Percentiles rank a stretch among this genome's conserved stretches.
Evolutionary conservation across 2,888 invertebrate genomes (phyloP).

Genomic region (Calameuta idolon): DNA sequence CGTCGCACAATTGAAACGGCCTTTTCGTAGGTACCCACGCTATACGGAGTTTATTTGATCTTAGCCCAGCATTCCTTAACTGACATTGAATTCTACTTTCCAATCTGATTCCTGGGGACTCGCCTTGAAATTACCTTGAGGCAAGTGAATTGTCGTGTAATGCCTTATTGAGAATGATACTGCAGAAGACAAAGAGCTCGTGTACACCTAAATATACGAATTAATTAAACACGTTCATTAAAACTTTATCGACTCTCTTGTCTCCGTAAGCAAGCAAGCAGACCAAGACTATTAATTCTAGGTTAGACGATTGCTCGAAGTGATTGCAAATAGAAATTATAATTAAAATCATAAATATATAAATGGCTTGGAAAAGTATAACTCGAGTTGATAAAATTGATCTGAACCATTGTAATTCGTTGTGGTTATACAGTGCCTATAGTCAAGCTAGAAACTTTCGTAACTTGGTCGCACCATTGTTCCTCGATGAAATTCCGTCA

Average conservation of each 20-base stretch:
- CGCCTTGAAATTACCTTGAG: constrained; percentile 3
- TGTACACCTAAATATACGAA: not conserved
- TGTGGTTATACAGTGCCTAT: not conserved
- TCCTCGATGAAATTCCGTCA: constrained; percentile 31
- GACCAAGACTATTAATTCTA: not conserved
- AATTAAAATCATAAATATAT: not conserved
- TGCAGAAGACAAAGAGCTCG: not conserved
- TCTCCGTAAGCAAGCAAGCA: not conserved
- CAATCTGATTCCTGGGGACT: constrained; percentile 28
- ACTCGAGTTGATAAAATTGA: not conserved
- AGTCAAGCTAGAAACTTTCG: not conserved
- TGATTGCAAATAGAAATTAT: not conserved
- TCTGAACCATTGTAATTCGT: not conserved
- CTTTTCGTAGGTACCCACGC: not conserved
- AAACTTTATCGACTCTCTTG: not conserved
- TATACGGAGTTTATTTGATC: not conserved
- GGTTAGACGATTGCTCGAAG: not conserved
- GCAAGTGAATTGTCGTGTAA: not conserved
- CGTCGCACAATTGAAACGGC: not conserved
- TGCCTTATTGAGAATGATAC: not conserved
- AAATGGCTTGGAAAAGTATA: not conserved
- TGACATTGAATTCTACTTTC: constrained; percentile 52
- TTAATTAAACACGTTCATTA: not conserved
- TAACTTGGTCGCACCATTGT: constrained; percentile 31
- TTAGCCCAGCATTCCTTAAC: constrained; percentile 20